Evolutionary conservation across 1,140 invertebrate genomes (phyloP), one percentile per base, ranked within the genome.

Genomic region (Chironomus striatipennis): DNA sequence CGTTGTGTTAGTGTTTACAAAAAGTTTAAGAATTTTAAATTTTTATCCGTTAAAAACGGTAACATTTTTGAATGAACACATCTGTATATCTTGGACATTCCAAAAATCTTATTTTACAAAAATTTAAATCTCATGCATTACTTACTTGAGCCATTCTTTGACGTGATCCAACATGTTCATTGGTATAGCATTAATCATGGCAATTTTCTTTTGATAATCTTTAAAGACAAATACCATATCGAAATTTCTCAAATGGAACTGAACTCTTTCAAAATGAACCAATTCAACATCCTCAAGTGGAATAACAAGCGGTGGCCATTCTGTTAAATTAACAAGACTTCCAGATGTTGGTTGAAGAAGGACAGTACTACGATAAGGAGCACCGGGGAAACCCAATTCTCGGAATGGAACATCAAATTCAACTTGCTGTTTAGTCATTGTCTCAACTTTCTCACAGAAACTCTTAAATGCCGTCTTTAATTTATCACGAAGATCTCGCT

Each of bases 211-310:
- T 72, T 89, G 87, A 83, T 99, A 99, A 84, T 99, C 97, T 85
- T 99, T 99, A 80, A 99, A 99, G 43, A 99, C 93, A 82, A 99
- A 99, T 24, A 99, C 94, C 96, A 99, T 99, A 84, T 99, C 98
- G 82, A 99, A 99, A 83, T 99, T 99, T 83, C 98, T 98, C 75
- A 99, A 85, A 80, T 98, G 96, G 82, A 99, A 99, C 80, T 97
- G 95, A 5, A 99, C 98, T 83, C 98, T 87, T 84, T 99, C 98
- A 85, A 99, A 99, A 82, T 99, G 97, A 0, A 99, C 97, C 74
- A 99, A 82, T 83, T 99, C 97, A 1, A 98, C 92, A 80, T 99
- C 97, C 84, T 99, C 97, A 18, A 99, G 84, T 0, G 97, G 96
- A 47, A 99, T 96, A 12, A 99, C 97, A 85, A 99, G 98, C 78